A percentile compares a stretch with the other conserved stretches of the same genome.
Evolutionary conservation across 2,888 invertebrate species (phyloP).

Genomic region (Mycalesis mineus): DNA sequence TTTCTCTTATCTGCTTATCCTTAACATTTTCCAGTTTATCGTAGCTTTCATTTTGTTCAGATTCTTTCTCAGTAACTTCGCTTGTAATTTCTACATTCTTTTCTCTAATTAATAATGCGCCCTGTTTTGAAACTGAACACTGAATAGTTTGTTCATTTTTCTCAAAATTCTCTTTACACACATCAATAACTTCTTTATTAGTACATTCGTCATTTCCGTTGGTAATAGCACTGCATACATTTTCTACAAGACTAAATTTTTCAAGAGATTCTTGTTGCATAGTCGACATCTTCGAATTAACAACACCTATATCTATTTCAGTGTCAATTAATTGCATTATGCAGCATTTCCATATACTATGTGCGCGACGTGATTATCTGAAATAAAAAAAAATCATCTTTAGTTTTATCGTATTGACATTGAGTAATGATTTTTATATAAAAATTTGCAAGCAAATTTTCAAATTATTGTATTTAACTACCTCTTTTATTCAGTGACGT

Average conservation of each 20-base stretch:
- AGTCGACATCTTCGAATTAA: constrained; percentile 54
- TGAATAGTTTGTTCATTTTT: not conserved
- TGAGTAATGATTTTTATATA: no score
- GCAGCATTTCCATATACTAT: constrained; percentile 49
- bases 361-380: constrained; percentile 36
- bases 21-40: not conserved
- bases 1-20: not conserved
- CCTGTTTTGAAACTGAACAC: not conserved
- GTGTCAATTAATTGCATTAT: constrained; percentile 68
- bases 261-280: constrained; percentile 43
- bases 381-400: constrained; percentile 33
- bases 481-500: no score
- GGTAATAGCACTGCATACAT: constrained; percentile 30
- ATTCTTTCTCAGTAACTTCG: not conserved
- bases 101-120: not conserved
- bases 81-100: not conserved
- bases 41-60: not conserved
- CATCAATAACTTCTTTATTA: constrained; percentile 25
- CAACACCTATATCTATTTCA: constrained; percentile 46
- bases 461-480: no score
- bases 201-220: constrained; percentile 40
- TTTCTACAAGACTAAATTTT: constrained; percentile 39
- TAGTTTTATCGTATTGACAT: no score
- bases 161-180: not conserved
- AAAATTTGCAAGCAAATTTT: no score